These are phyloP conservation scores for Carassius auratus DNA, from an alignment of 2,113 vertebrate species.

Conservation along the genomic window DNA sequence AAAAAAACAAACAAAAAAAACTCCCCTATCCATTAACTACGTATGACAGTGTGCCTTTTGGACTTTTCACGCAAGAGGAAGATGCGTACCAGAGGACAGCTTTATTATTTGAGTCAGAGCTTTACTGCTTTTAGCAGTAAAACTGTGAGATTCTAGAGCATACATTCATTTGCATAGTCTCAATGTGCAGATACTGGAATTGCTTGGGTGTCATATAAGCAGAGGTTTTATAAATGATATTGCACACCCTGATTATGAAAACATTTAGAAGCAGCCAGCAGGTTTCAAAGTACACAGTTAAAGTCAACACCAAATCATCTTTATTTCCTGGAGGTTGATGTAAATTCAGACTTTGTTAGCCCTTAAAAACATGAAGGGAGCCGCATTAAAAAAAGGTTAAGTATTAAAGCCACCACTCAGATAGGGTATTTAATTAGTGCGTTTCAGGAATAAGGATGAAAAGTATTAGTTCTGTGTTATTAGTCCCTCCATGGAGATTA, in stretches of 20 bases:
- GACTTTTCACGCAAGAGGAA: conserved; percentile 34
- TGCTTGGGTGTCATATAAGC: not conserved
- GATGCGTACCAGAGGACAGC: conserved; percentile 26
- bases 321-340: no score
- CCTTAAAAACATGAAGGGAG: no score
- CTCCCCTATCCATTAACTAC: not conserved
- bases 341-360: no score
- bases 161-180: not conserved
- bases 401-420: not conserved
- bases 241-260: not conserved
- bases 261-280: not conserved
- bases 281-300: conserved; percentile 5
- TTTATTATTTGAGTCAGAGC: not conserved
- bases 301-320: not conserved
- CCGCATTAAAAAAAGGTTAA: no score
- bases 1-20: not conserved
- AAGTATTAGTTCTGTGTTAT: not conserved
- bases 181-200: not conserved
- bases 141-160: conserved; percentile 25
- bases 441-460: not conserved
- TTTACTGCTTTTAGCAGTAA: conserved; percentile 45
- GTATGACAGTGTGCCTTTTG: conserved; percentile 38
- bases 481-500: not conserved
- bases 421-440: not conserved
- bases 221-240: not conserved